Evolutionary conservation across 2,888 invertebrate genomes (phyloP).

Genomic region (Trissoscelio sp.): DNA sequence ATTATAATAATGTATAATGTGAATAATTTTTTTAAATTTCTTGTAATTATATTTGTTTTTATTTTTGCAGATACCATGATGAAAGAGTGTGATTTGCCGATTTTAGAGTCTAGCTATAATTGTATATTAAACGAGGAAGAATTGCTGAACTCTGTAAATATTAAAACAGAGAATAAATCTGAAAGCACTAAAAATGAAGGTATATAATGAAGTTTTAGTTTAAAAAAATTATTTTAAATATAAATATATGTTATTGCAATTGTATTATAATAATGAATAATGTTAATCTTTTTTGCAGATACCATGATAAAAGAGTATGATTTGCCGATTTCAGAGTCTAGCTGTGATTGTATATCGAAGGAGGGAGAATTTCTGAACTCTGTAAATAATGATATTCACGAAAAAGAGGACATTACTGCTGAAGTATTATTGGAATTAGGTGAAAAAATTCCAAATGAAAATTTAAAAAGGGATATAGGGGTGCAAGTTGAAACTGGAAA

Average conservation of each 20-base stretch:
- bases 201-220: background rate
- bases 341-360: background rate
- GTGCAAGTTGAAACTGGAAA: constrained; percentile 21
- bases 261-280: background rate
- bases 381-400: background rate
- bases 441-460: constrained; percentile 20
- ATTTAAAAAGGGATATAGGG: constrained; percentile 9
- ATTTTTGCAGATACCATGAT: background rate
- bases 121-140: background rate
- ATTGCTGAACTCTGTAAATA: background rate
- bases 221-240: background rate
- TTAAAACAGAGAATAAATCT: too few relatives aligned
- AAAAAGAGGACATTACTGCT: background rate
- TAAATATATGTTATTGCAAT: background rate
- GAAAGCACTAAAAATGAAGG: background rate
- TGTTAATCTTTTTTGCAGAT: background rate
- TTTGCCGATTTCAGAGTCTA: background rate
- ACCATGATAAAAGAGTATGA: background rate
- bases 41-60: too few relatives aligned
- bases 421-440: background rate
- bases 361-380: background rate
- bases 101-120: background rate
- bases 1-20: background rate
- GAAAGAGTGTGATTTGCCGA: background rate
- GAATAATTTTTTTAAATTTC: too few relatives aligned